These are phyloP conservation scores for Mastigias papua DNA, from an alignment of 30 jellyfish, hydroid and myxozoan genomes.

Conservation along the genomic window DNA sequence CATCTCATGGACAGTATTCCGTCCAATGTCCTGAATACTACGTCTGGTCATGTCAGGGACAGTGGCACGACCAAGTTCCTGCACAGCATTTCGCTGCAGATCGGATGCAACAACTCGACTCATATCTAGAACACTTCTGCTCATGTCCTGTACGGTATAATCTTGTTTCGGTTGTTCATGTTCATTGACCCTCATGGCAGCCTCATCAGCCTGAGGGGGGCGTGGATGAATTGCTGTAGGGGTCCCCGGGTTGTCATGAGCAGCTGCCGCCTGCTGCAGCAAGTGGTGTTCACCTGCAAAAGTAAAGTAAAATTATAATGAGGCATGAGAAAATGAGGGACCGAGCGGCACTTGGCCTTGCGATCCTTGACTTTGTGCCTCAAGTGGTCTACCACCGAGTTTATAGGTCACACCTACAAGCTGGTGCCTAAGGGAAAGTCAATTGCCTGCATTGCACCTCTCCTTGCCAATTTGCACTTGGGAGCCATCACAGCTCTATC, in stretches of 20 bases:
- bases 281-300: constrained; percentile 35
- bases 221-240: constrained; percentile 79
- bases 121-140: constrained; percentile 58
- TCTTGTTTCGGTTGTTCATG: constrained; percentile 66
- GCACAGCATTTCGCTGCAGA: constrained; percentile 38
- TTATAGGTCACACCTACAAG: no score
- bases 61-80: constrained; percentile 30
- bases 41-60: constrained; percentile 40
- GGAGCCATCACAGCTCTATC: no score
- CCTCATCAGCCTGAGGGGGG: constrained; percentile 64
- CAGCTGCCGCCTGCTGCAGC: constrained; percentile 67
- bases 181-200: constrained; percentile 36
- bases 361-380: no score
- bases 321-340: no score
- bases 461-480: no score
- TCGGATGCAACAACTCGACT: constrained; percentile 33
- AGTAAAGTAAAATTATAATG: no score
- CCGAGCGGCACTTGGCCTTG: no score
- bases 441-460: no score
- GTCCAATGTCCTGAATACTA: constrained; percentile 54
- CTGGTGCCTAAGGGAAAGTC: no score
- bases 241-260: constrained; percentile 73
- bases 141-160: constrained; percentile 44
- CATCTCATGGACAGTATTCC: constrained; percentile 55
- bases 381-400: no score